Evolutionary conservation across 2,113 vertebrate species (phyloP), one percentile per base, ranked within the genome.

Genomic region (Scartelaos histophorus): DNA sequence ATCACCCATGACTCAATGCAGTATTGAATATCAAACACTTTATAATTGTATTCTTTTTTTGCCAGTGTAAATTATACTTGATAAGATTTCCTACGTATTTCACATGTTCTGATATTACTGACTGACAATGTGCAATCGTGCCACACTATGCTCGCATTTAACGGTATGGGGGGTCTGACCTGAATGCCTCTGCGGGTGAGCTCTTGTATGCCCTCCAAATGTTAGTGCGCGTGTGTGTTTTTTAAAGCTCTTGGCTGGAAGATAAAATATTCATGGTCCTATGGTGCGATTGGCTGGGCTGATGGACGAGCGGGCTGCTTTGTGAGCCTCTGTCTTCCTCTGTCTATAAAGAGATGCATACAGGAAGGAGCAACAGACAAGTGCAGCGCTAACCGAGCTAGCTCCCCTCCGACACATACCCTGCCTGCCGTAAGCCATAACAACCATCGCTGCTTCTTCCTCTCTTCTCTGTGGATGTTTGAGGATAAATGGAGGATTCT

Each of bases 251-350:
- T 88, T 86, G 85, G 84, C 90, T 70, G 75, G 66, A 24, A 9
- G 82, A 90, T 90, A 66, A 92, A 92, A 92, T 88, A 92, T 92
- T 91, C 88, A 92, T 92, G 86, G 76, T 80, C 79, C 73, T 79
- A 81, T 76, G 84, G 83, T 82, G 87, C 84, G 89, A 92, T 90
- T 91, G 90, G 91, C 87, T 86, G 56, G n/a, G 88, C 74, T 29
- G 70, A 88, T 79, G 77, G 82, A 81, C 82, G 87, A 87, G 87
- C 83, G 78, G 84, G 83, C 82, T 85, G 84, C 68, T 71, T 76
- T 16, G 78, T 64, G 76, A 60, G 74, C 65, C 66, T 35, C 54
- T 58, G 65, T 73, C 58, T 61, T 43, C 54, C 57, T 75, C 71
- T 70, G 57, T 70, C 80, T 74, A 92, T 90, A 89, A 86, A 91